Evolutionary conservation across 1,140 invertebrate species (phyloP), one percentile per base, ranked within the genome.

Genomic region (Acromyrmex charruanus): DNA sequence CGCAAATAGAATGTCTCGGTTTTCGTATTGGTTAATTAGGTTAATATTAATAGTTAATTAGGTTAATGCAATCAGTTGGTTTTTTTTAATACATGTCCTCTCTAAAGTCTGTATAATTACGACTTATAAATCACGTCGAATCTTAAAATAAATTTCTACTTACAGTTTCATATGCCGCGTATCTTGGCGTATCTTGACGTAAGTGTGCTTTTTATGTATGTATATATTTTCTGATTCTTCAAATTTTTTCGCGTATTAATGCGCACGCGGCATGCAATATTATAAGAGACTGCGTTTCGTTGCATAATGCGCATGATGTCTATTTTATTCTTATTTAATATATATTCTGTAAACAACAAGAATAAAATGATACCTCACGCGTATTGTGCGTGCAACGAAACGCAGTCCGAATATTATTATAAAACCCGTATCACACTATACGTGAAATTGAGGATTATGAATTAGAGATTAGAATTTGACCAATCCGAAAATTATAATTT

Each of bases 81-180:
- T 39, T 39, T 39, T 39, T 39, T 39, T 44, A 3, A 12, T 10
- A 44, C 0, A 12, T 44, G 10, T 44, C 7, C 2, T 44, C 39
- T 44, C 39, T 7, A 44, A 44, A 44, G 39, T 2, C 9, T 44
- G 7, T 44, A 10, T 44, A 16, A 44, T 68, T 14, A n/a, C 7
- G 35, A 5, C 35, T 3, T 39, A n/a, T 39, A 68, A 68, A 44
- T 44, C 0, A 66, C 9, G 9, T 66, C 35, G 21, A 12, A 68
- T 39, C n/a, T 39, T n/a, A 44, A 5, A 68, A 68, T 68, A 44
- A 10, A 68, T n/a, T 68, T 68, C n/a, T 39, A 66, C 31, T 66
- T 66, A 28, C 63, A n/a, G 9, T n/a, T 65, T 35, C 9, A 31
- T 35, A 65, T 35, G 1, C 6, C 39, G 39, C 39, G 12, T 51